Percentiles rank a stretch among this genome's conserved stretches.
These are phyloP conservation scores for Paedocypris micromegethes DNA, from an alignment of 2,797 vertebrate genomes.

Conservation along the genomic window DNA sequence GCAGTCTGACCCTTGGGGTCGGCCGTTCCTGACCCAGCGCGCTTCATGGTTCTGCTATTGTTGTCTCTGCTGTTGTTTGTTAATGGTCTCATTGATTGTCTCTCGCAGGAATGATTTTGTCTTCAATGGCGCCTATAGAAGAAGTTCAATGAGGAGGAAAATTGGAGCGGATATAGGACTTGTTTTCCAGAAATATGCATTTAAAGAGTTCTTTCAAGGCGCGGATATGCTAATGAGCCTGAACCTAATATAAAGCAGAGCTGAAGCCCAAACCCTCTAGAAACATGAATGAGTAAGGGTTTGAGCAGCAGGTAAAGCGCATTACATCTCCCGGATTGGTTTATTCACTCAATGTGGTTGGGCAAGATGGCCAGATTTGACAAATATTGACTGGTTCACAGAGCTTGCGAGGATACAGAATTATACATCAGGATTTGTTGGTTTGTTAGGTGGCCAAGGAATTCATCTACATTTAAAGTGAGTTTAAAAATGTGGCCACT, in stretches of 20 bases:
- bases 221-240: not conserved
- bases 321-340: conserved; percentile 45
- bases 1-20: not conserved
- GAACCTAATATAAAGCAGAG: not conserved
- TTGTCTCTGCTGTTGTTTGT: conserved; percentile 50
- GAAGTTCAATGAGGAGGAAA: conserved; percentile 58
- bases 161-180: conserved; percentile 49
- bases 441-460: conserved; percentile 18
- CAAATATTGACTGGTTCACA: conserved; percentile 34
- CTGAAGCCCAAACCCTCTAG: too few relatives aligned
- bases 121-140: conserved; percentile 44
- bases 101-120: conserved; percentile 33
- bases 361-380: conserved; percentile 45
- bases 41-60: conserved; percentile 15
- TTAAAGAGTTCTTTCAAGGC: conserved; percentile 29
- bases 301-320: conserved; percentile 41
- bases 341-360: conserved; percentile 45
- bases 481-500: too few relatives aligned
- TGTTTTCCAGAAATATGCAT: conserved; percentile 48
- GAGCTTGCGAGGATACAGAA: conserved; percentile 7
- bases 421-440: not conserved
- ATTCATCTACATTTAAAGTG: not conserved
- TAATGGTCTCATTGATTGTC: conserved; percentile 53
- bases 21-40: conserved; percentile 7
- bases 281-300: conserved; percentile 22